A percentile compares a stretch with the other conserved stretches of the same genome.
These are phyloP conservation scores for Apodemia mormo DNA, from an alignment of 2,888 invertebrate species.

Conservation along the genomic window DNA sequence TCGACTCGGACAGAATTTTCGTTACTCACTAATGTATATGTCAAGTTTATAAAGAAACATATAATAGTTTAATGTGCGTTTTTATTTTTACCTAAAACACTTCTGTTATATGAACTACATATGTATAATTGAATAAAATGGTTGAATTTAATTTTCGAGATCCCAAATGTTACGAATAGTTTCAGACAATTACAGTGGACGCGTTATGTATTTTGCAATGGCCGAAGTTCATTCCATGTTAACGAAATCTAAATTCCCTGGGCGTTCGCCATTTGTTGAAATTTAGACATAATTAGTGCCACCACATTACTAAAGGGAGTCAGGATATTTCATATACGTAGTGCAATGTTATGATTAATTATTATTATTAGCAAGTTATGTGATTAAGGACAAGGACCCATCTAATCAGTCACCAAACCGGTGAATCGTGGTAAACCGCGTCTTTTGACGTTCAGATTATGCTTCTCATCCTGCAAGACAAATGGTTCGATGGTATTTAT, in stretches of 20 bases:
- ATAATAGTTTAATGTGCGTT: not conserved
- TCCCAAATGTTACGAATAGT: constrained; percentile 15
- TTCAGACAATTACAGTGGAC: constrained; percentile 12
- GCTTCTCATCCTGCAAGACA: no score
- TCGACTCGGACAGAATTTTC: no score
- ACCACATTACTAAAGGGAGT: not conserved
- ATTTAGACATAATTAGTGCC: not conserved
- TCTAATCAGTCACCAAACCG: not conserved
- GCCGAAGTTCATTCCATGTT: constrained; percentile 26
- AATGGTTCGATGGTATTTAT: no score
- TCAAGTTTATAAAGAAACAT: no score
- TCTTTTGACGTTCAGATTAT: no score
- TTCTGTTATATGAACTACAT: not conserved
- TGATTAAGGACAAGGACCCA: not conserved
- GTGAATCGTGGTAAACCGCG: not conserved
- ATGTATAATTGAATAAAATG: not conserved
- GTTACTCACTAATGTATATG: no score
- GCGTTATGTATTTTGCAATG: constrained; percentile 13
- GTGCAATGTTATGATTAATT: no score
- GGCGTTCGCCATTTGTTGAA: constrained; percentile 30
- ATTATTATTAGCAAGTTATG: no score
- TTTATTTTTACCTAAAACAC: not conserved
- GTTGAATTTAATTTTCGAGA: not conserved
- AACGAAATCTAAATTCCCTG: constrained; percentile 37
- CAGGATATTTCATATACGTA: not conserved